Evolutionary conservation across 2,888 invertebrate genomes (phyloP), one percentile per base, ranked within the genome.

Genomic region (Phragmatobia fuliginosa): DNA sequence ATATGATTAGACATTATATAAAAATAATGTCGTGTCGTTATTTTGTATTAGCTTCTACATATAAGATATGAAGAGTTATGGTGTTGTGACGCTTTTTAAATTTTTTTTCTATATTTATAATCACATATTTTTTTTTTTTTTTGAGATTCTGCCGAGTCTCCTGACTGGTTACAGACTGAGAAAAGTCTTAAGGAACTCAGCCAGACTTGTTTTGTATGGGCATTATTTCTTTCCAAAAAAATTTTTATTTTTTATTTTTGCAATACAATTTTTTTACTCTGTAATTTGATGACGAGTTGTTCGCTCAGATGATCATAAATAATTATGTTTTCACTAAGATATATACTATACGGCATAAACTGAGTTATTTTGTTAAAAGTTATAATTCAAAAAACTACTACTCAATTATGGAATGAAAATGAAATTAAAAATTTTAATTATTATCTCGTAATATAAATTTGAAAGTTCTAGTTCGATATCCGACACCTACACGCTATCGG

Each of bases 401-500:
- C 2, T 38, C 38, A 3, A 38, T 18, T 45, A n/a, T 25, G 28
- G 18, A 38, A 41, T 21, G 41, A 45, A 45, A 45, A 45, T 21
- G 21, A 28, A 56, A 62, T 21, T 11, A 62, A 62, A 41, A 41
- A 28, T 36, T 18, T 28, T 56, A 36, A 56, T 52, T 25, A n/a
- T 31, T 28, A 58, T 66, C 28, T 31, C 10, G 4, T 45, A 67
- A 52, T 62, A 67, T 62, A 36, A 67, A 67, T 67, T 38, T 56
- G 1, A 68, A 32, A 56, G 32, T 62, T 56, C 31, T 5, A 5
- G 28, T 63, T 25, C 61, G 41, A 56, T 79, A 79, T 63, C 74
- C 64, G 71, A 80, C 78, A 82, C 82, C 74, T 72, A 76, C 73
- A 58, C 71, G 45, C 49, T 82, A 84, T 84, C 83, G 31, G 63